phyloP scores from a whole-genome alignment of 2,113 vertebrate species.

The Silurus asotus region DNA sequence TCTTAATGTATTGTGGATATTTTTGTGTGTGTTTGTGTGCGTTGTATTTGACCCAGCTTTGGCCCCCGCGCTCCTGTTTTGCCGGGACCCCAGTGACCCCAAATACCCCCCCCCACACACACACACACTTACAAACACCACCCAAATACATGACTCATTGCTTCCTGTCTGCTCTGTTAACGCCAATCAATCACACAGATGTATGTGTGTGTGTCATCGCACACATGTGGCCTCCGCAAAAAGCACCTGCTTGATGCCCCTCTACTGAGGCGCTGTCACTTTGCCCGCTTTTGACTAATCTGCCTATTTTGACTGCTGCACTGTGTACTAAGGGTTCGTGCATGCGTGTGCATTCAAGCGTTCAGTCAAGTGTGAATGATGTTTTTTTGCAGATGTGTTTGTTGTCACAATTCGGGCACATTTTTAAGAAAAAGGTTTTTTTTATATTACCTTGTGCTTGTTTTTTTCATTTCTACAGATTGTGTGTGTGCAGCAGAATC shows the following conservation, averaged over 20 bases:
- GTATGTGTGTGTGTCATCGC: slow-evolving; percentile 44
- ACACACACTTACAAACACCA: neutral
- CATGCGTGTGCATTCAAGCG: slow-evolving; percentile 3
- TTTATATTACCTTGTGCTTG: neutral
- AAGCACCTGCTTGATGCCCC: slow-evolving; percentile 54
- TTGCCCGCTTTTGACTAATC: slow-evolving; percentile 46
- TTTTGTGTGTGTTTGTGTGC: neutral
- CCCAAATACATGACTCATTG: slow-evolving; percentile 48
- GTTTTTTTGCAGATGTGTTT: neutral
- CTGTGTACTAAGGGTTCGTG: neutral
- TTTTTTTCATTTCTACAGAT: neutral
- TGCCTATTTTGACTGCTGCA: slow-evolving; percentile 20
- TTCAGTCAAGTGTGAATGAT: neutral
- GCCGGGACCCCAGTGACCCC: slow-evolving; percentile 43
- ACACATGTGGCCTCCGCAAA: slow-evolving; percentile 45
- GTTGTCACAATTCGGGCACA: neutral
- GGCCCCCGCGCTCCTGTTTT: slow-evolving; percentile 44
- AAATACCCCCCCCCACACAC: neutral
- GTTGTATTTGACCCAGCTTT: slow-evolving; percentile 46
- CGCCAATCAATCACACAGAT: slow-evolving; percentile 54
- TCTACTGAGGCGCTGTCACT: slow-evolving; percentile 36
- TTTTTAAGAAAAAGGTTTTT: neutral
- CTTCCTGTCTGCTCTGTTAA: slow-evolving; percentile 48
- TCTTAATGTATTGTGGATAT: neutral
- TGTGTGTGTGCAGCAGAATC: neutral